These are phyloP conservation scores for Macropis europaea DNA, from an alignment of 2,888 invertebrate species.

Conservation along the genomic window DNA sequence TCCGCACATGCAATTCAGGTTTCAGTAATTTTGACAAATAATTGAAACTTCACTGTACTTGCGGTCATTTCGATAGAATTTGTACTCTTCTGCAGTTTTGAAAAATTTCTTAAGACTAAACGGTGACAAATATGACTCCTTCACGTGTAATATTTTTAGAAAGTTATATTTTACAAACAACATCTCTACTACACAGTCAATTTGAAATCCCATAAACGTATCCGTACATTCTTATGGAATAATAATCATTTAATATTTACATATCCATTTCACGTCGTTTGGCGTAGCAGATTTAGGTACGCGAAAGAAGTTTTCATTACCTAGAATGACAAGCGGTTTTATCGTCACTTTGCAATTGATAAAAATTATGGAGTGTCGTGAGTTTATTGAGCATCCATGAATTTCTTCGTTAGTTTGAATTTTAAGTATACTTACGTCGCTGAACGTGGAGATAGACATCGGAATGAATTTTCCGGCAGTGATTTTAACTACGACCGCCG, in stretches of 20 bases:
- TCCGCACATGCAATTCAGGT: no score
- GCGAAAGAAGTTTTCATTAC: conserved; percentile 36
- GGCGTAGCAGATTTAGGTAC: conserved; percentile 41
- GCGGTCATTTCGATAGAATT: no score
- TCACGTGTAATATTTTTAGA: not conserved
- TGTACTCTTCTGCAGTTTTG: no score
- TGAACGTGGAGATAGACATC: conserved; percentile 68
- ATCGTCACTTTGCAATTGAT: not conserved
- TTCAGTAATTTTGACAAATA: no score
- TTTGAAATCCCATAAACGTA: not conserved
- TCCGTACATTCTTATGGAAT: not conserved
- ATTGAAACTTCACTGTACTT: no score
- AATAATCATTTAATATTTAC: not conserved
- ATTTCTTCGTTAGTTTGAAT: no score
- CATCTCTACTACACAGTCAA: not conserved
- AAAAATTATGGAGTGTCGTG: no score
- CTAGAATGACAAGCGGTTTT: conserved; percentile 23
- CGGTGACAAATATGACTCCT: no score
- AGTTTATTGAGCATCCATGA: no score
- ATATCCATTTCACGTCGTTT: not conserved
- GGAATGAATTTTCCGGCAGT: conserved; percentile 70
- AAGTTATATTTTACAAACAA: not conserved
- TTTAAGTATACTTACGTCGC: conserved; percentile 59
- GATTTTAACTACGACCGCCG: conserved; percentile 60
- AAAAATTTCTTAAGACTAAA: no score